These are phyloP conservation scores for Asbolus verrucosus DNA, from an alignment of 1,140 invertebrate species.

Conservation along the genomic window DNA sequence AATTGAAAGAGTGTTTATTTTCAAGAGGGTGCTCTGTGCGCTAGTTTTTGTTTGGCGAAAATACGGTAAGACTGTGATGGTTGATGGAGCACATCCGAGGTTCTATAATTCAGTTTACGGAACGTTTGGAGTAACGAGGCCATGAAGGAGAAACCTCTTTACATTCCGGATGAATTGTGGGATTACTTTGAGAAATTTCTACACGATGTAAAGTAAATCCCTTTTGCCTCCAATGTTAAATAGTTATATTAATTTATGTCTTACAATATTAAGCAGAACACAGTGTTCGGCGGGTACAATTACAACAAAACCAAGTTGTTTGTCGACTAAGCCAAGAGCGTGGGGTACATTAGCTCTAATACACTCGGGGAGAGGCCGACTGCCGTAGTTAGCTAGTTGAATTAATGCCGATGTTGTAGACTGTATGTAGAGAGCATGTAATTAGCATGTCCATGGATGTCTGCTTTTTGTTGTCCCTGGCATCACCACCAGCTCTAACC, in stretches of 20 bases:
- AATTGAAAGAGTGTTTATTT: no score
- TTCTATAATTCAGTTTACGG: no score
- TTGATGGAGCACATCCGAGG: no score
- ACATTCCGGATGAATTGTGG: constrained; percentile 25
- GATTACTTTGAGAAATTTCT: constrained; percentile 55
- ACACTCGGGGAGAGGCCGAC: constrained; percentile 55
- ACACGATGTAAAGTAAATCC: constrained; percentile 59
- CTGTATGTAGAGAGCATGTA: constrained; percentile 62
- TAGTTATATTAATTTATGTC: constrained; percentile 64
- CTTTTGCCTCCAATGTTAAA: constrained; percentile 55
- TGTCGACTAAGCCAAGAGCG: constrained; percentile 58
- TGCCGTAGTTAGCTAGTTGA: constrained; percentile 61
- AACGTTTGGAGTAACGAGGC: no score
- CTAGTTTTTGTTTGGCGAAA: no score
- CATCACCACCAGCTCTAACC: constrained; percentile 56
- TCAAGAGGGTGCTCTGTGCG: no score
- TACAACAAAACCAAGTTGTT: constrained; percentile 62
- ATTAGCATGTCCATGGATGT: constrained; percentile 63
- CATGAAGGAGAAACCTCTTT: no score
- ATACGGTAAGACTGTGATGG: no score
- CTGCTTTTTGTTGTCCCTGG: constrained; percentile 57
- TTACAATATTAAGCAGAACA: constrained; percentile 62
- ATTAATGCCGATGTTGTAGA: constrained; percentile 62
- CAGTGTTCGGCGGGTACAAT: constrained; percentile 60
- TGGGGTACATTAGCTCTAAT: constrained; percentile 62